Evolutionary conservation across 2,113 vertebrate species (phyloP), one percentile per base, ranked within the genome.

Genomic region (Ploceus nigricollis): DNA sequence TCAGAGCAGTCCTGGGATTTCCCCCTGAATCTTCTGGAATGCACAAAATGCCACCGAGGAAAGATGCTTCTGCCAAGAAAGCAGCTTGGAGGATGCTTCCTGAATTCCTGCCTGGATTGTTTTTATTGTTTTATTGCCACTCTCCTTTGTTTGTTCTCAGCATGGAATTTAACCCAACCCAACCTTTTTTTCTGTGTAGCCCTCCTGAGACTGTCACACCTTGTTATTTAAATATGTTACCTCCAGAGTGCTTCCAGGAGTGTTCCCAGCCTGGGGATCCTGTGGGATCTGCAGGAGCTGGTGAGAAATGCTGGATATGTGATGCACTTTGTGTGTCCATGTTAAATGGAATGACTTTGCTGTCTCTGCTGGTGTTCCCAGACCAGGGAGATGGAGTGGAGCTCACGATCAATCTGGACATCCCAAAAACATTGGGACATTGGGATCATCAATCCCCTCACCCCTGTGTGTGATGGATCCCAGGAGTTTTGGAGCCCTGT

Each of bases 401-500:
- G 72, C 13, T 57, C 20, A 3, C 0, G 4, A 6, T 31, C 27
- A 10, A 17, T 13, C 13, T 4, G 39, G 57, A 30, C 4, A 6
- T 15, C 70, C 68, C 64, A 13, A 9, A 12, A 13, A 0, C 35
- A 2, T 0, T 0, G 10, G 40, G 25, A 0, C 35, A 2, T 0
- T 0, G 10, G 40, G 25, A 21, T 35, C 33, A 53, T 19, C 20
- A 7, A 13, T 28, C 3, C 37, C 9, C 37, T 8, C 6, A 0
- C 5, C 5, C 16, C 7, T 23, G 2, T 15, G 7, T 11, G 22
- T 1, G 33, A 9, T 21, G 64, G 42, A 23, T 15, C 57, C 71
- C 10, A 1, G 39, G 54, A 66, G 48, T 6, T n/a, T 1, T 24
- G 76, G 30, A 70, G 45, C 9, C 51, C 39, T 1, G 0, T 7